Evolutionary conservation across 2,888 invertebrate species (phyloP).

Genomic region (Epinotia ramella): DNA sequence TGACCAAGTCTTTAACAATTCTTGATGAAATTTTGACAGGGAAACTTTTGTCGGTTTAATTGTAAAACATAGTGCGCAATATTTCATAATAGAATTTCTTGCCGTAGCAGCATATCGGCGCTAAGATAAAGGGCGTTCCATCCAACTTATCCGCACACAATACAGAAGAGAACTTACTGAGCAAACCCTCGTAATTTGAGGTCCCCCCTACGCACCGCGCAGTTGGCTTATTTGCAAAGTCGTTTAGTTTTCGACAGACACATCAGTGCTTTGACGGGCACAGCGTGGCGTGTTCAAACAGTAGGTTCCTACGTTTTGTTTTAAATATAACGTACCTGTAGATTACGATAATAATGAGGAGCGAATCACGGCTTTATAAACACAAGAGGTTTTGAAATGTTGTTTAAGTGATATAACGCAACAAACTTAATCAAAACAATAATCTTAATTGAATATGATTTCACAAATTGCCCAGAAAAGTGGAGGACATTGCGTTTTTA

Average conservation of each 20-base stretch:
- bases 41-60: too few relatives aligned
- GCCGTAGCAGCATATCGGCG: too few relatives aligned
- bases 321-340: not conserved
- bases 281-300: conserved; percentile 48
- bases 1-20: too few relatives aligned
- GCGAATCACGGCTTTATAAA: not conserved
- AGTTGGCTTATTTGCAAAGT: conserved; percentile 54
- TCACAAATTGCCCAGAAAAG: too few relatives aligned
- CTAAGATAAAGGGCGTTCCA: conserved; percentile 11
- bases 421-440: too few relatives aligned
- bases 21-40: too few relatives aligned
- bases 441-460: too few relatives aligned
- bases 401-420: too few relatives aligned
- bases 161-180: conserved; percentile 3
- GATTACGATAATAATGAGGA: not conserved
- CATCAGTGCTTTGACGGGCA: conserved; percentile 53
- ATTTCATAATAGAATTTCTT: not conserved
- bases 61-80: too few relatives aligned
- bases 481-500: too few relatives aligned
- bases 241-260: conserved; percentile 58
- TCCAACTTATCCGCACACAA: conserved; percentile 8
- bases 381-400: not conserved
- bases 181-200: conserved; percentile 36
- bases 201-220: conserved; percentile 44
- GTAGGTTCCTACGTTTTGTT: not conserved